Evolutionary conservation across 2,888 invertebrate species (phyloP).

Genomic region (Nomada lathburiana): DNA sequence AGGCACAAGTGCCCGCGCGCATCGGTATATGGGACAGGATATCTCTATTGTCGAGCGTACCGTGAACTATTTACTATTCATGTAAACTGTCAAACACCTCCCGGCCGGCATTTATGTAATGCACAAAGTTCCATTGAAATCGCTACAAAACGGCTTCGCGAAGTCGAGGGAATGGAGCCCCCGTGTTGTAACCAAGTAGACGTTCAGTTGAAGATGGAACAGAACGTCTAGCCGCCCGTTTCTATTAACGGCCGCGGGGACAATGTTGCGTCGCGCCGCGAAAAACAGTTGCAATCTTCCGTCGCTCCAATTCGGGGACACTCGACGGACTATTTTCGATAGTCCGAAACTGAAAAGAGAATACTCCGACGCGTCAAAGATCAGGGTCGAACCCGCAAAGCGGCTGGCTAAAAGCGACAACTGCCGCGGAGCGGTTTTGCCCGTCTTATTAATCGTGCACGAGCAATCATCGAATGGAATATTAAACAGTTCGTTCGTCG

Average conservation of each 20-base stretch:
- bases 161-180: background rate
- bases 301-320: background rate
- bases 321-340: no score
- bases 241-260: background rate
- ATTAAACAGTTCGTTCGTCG: constrained; percentile 6
- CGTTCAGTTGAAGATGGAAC: background rate
- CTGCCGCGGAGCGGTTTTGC: background rate
- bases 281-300: background rate
- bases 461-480: constrained; percentile 48
- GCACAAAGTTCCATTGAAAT: constrained; percentile 4
- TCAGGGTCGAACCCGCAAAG: no score
- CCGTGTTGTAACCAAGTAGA: no score
- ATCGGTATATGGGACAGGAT: background rate
- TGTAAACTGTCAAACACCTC: background rate
- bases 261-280: background rate
- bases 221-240: background rate
- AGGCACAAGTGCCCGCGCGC: background rate
- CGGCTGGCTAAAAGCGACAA: no score
- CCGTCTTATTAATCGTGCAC: constrained; percentile 8
- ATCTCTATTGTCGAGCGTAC: background rate
- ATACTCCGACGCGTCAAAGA: no score
- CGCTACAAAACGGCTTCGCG: constrained; percentile 8
- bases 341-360: no score
- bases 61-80: constrained; percentile 8
- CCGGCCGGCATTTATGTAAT: background rate